Base-by-base conservation (phyloP, 2,113 vertebrate genomes). In the Erythrocercus mccallii region DNA sequence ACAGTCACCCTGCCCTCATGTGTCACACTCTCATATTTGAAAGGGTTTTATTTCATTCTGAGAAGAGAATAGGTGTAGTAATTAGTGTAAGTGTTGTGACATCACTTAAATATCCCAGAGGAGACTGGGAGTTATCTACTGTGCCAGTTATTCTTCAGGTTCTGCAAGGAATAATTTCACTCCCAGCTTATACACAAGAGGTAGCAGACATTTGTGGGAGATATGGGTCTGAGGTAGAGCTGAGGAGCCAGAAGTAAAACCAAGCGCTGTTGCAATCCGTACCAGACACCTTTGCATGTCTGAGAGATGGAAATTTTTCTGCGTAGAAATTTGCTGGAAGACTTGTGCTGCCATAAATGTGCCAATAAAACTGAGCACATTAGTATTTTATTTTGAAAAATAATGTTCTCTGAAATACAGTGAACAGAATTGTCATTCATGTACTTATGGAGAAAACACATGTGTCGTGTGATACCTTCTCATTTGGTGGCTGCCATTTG, bases 221-320 rank as follows among this genome's bases (percentile, higher is more conserved):
- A 25, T 71, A 20, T 0, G 0, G 3, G 5, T 86, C 48, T 78
- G 48, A 48, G 8, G 12, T 25, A 79, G 40, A 84, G 48, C 31
- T 33, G 70, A 0, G 0, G 53, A 81, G 30, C 24, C 37, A 81
- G 65, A 78, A 82, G 30, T 65, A 60, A 87, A 87, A 81, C 13
- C 0, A 0, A 54, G 16, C 11, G 7, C 38, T 87, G 23, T 62
- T 77, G 19, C 37, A 42, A 3, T 71, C 31, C 28, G 21, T 6
- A 51, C 16, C 31, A 58, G 51, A 50, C 31, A 48, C 7, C 28
- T 93, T 57, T 81, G 42, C 14, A 2, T 18, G 21, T 61, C 20
- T 61, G 68, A 61, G 62, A 90, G 62, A 21, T 1, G 3, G 54
- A 47, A 85, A 48, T 10, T 47, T 50, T 86, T 74, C 17, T 47